Conservation (phyloP, 1,140 invertebrate species). For the Oppia nitens region DNA sequence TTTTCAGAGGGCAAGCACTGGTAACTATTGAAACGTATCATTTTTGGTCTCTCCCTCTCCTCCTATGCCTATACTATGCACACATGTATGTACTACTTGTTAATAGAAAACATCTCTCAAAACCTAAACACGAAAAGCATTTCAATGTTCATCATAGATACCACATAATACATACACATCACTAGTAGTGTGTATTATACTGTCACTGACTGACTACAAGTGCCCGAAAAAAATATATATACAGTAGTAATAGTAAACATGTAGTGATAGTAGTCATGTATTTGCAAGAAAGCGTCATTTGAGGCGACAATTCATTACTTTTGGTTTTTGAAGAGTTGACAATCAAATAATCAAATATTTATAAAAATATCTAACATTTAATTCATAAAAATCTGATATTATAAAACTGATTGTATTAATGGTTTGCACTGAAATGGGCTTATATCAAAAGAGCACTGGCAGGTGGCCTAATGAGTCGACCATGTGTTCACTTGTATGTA, state of each 20-base stretch:
- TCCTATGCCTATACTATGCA: not conserved
- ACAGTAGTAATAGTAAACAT: too few species aligned
- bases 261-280: too few species aligned
- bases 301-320: not conserved
- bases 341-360: not conserved
- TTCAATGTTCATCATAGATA: not conserved
- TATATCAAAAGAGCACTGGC: not conserved
- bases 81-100: not conserved
- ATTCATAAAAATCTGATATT: too few species aligned
- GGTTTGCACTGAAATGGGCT: not conserved
- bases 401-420: too few species aligned
- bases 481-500: not conserved
- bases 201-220: too few species aligned
- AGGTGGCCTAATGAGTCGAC: not conserved
- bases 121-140: not conserved
- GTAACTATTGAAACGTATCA: not conserved
- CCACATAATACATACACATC: too few species aligned
- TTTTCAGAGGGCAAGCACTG: not conserved
- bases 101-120: not conserved
- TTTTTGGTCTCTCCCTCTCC: not conserved
- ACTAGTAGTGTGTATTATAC: too few species aligned
- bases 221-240: not conserved
- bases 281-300: not conserved
- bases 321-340: not conserved
- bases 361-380: too few species aligned